Conservation (phyloP, 1,140 invertebrate species). For the Drosophila bocki region DNA sequence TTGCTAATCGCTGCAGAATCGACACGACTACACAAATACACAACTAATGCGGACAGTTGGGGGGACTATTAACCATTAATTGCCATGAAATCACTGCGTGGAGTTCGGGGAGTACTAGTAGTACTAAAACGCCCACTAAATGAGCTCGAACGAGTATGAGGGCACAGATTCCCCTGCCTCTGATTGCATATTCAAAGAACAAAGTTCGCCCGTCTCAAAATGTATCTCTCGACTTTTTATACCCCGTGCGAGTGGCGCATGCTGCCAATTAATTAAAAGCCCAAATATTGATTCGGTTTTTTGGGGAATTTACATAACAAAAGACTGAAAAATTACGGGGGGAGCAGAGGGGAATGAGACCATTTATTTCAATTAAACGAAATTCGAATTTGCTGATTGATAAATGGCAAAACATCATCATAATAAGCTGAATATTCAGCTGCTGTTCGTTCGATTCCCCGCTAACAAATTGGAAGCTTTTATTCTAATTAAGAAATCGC, state of each 20-base stretch:
- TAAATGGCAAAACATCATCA: constrained; percentile 44
- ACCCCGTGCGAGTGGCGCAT: constrained; percentile 47
- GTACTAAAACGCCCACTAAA: constrained; percentile 71
- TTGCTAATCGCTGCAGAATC: constrained; percentile 78
- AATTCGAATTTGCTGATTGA: constrained; percentile 50
- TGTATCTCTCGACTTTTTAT: constrained; percentile 15
- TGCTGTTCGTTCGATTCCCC: constrained; percentile 23
- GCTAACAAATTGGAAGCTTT: constrained; percentile 45
- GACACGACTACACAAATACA: constrained; percentile 52
- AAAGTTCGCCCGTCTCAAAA: background rate
- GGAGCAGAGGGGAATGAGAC: background rate
- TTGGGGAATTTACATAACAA: constrained; percentile 60
- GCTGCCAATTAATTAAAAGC: constrained; percentile 72
- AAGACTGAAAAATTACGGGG: constrained; percentile 9
- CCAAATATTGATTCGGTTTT: constrained; percentile 39
- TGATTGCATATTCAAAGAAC: constrained; percentile 7
- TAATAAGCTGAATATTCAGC: constrained; percentile 41
- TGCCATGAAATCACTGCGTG: constrained; percentile 66
- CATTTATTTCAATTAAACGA: constrained; percentile 75
- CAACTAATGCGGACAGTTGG: constrained; percentile 30
- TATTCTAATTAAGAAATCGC: constrained; percentile 51
- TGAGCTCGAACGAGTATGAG: constrained; percentile 25
- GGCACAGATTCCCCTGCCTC: background rate
- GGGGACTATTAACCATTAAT: constrained; percentile 60
- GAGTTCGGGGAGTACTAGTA: constrained; percentile 11